A percentile compares a stretch with the other conserved stretches of the same genome.
These are phyloP conservation scores for Eumacrocentrus americanus DNA, from an alignment of 2,888 invertebrate genomes.

Conservation along the genomic window DNA sequence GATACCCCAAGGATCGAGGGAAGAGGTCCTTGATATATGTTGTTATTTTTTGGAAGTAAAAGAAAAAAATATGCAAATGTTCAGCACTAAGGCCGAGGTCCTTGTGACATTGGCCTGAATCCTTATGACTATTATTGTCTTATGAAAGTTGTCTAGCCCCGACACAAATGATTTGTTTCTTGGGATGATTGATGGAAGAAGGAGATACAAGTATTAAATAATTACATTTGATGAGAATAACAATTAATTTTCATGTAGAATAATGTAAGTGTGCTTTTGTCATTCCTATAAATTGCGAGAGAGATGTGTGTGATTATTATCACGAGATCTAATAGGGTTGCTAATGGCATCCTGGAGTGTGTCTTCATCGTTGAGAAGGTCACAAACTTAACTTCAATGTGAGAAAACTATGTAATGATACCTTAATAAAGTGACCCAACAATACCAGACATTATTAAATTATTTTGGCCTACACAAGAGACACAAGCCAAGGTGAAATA, in stretches of 20 bases:
- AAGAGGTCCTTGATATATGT: neutral
- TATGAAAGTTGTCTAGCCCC: slow-evolving; percentile 1
- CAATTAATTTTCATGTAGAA: neutral
- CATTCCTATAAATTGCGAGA: slow-evolving; percentile 7
- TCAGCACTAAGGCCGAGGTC: slow-evolving; percentile 9
- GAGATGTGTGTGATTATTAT: too few relatives aligned
- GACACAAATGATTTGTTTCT: neutral
- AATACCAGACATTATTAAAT: too few relatives aligned
- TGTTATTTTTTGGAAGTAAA: neutral
- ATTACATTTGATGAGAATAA: neutral
- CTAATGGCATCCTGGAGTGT: slow-evolving; percentile 7
- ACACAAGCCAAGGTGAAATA: neutral
- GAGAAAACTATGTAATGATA: neutral
- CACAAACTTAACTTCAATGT: slow-evolving; percentile 4
- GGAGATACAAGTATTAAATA: neutral
- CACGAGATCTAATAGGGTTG: slow-evolving; percentile 9
- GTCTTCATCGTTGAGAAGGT: slow-evolving; percentile 7
- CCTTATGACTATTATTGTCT: neutral
- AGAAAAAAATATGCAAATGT: neutral
- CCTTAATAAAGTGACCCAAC: too few relatives aligned
- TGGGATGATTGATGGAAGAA: neutral
- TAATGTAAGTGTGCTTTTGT: slow-evolving; percentile 7
- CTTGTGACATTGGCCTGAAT: slow-evolving; percentile 4
- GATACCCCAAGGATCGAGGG: too few relatives aligned
- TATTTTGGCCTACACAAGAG: neutral